phyloP scores from a whole-genome alignment of 2,113 vertebrate genomes.

The Syrmaticus mikado region DNA sequence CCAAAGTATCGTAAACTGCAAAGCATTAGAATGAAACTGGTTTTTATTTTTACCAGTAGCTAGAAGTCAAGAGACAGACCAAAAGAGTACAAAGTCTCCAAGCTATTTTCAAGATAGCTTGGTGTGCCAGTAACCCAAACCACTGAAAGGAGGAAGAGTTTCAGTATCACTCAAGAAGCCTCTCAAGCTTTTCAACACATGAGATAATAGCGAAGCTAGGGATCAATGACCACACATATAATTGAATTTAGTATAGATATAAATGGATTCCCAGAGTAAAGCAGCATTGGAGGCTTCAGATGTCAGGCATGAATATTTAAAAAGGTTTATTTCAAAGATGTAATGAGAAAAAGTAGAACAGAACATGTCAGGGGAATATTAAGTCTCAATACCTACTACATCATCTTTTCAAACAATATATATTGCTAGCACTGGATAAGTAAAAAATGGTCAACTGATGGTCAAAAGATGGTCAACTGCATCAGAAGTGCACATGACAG shows the following conservation, averaged over 20 bases:
- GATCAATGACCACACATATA: slow-evolving; percentile 38
- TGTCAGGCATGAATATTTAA: slow-evolving; percentile 55
- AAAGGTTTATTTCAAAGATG: not conserved
- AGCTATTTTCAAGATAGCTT: not conserved
- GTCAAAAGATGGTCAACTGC: not conserved
- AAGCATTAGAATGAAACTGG: not conserved
- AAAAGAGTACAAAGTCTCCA: not conserved
- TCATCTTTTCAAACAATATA: not conserved
- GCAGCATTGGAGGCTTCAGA: slow-evolving; percentile 16
- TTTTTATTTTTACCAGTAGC: not conserved
- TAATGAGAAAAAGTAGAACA: slow-evolving; percentile 6
- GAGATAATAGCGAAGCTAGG: not conserved
- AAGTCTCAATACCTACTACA: not conserved
- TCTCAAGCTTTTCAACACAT: not conserved
- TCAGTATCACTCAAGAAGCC: not conserved
- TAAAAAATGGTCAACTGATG: not conserved
- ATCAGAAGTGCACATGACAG: not conserved
- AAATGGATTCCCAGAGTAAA: slow-evolving; percentile 38
- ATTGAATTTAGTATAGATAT: slow-evolving; percentile 18
- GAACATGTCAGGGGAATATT: not conserved
- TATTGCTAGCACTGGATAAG: not conserved
- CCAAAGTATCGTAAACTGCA: not conserved
- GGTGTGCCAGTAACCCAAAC: slow-evolving; percentile 11
- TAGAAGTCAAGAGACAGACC: not conserved
- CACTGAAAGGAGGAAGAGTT: not conserved